These are phyloP conservation scores for Apteryx mantelli DNA, from an alignment of 2,113 vertebrate genomes.

Conservation along the genomic window DNA sequence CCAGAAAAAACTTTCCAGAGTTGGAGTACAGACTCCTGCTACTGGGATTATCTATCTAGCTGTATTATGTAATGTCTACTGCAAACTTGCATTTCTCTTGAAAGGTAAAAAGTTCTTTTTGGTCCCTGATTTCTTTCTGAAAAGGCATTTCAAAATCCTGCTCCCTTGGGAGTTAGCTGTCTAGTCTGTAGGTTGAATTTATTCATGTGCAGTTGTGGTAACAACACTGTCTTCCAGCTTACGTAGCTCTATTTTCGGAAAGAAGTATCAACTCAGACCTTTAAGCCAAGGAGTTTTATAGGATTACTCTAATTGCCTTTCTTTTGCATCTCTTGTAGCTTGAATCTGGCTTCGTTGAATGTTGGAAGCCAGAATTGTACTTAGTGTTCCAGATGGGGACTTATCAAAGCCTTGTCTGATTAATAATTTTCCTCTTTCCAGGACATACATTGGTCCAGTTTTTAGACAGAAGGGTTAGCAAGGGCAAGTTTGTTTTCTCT, in stretches of 20 bases:
- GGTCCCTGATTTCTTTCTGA: not conserved
- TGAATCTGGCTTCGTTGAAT: not conserved
- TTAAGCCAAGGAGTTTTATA: not conserved
- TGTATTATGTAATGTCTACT: not conserved
- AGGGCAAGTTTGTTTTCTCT: not conserved
- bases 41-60: not conserved
- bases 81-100: not conserved
- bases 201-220: not conserved
- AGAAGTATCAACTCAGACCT: not conserved
- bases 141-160: not conserved
- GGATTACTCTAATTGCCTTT: not conserved
- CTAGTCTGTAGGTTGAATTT: not conserved
- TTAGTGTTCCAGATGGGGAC: not conserved
- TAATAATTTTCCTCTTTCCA: not conserved
- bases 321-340: not conserved
- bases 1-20: not conserved
- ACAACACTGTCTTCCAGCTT: not conserved
- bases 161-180: not conserved
- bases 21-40: not conserved
- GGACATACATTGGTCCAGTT: not conserved
- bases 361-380: not conserved
- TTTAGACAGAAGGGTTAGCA: slow-evolving; percentile 7
- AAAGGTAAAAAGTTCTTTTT: not conserved
- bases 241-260: not conserved
- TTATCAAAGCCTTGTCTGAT: not conserved